Evolutionary conservation across 2,113 vertebrate species (phyloP).

Genomic region (Boulengeromyrus knoepffleri): DNA sequence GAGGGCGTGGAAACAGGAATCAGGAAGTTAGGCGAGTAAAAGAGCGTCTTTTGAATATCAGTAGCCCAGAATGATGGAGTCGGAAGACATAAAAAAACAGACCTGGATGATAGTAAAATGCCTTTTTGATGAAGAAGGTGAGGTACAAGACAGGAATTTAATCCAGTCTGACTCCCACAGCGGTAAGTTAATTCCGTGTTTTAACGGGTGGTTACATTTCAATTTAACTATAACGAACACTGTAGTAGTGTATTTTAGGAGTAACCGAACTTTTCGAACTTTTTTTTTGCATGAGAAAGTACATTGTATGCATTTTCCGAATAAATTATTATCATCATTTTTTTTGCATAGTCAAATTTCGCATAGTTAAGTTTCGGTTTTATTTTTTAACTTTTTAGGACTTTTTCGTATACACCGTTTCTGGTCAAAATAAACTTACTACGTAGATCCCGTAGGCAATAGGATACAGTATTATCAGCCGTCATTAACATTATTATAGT

Average conservation of each 20-base stretch:
- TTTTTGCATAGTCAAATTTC: not conserved
- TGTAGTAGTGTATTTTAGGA: not conserved
- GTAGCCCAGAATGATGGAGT: constrained; percentile 19
- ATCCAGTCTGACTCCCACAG: not conserved
- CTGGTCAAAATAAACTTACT: not conserved
- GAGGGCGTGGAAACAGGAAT: not conserved
- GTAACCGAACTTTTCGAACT: not conserved
- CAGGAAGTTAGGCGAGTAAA: not conserved
- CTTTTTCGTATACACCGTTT: not conserved
- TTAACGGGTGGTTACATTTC: not conserved
- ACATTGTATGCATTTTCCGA: not conserved
- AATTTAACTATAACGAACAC: not conserved
- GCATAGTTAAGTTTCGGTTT: not conserved
- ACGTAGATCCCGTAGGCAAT: not conserved
- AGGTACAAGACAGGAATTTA: too few species aligned
- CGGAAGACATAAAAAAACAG: not conserved
- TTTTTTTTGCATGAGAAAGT: not conserved
- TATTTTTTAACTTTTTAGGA: not conserved
- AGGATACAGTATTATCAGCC: not conserved
- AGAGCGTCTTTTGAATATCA: not conserved
- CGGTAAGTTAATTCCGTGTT: not conserved
- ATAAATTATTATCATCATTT: not conserved
- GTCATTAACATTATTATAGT: not conserved
- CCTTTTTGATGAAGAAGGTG: not conserved
- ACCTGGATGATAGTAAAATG: not conserved